Base-by-base conservation (phyloP, 92 coral and sea anemone genomes). In the Scolanthus callimorphus region DNA sequence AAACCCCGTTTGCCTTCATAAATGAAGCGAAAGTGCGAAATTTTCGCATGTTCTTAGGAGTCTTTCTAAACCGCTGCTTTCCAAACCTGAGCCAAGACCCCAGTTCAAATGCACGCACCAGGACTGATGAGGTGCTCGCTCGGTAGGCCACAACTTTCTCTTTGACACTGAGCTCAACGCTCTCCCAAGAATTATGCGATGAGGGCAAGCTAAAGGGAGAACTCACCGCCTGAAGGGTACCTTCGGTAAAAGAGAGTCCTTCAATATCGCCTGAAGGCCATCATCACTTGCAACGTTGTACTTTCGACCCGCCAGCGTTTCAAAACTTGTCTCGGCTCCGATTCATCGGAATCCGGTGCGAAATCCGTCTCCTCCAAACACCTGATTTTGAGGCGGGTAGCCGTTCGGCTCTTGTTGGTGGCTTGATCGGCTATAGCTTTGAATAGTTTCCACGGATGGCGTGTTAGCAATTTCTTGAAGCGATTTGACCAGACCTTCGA, bases 231-330 rank as follows among this genome's bases (percentile, higher is more conserved):
- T 2, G 23, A 34, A 59, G 65, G 27, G 48, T 17, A 20, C 17
- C 27, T 24, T 59, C 17, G 65, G 52, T 29, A 59, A 10, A 8
- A 59, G 27, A 13, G 65, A 37, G 20, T 59, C 65, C 19, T 23
- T 59, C 27, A 59, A 39, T 34, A 34, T 34, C 30, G 24, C 11
- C 23, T 34, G 17, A 19, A 59, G 53, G n/a, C 65, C 65, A 20
- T 20, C 27, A 39, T 59, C 65, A 29, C 19, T 59, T 15, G 65
- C 52, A 17, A 59, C 47, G 49, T 39, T 39, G n/a, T 4, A 59
- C 22, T 2, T 59, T 59, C 41, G 37, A 3, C 65, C 65, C 27
- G 48, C 21, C 1, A 59, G 51, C 10, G 4, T 9, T 46, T 59
- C 29, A 11, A 39, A 3, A 38, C 3, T 26, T 12, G 1, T 31